phyloP scores from a whole-genome alignment of 2,888 invertebrate genomes.

The Pterostichus madidus region DNA sequence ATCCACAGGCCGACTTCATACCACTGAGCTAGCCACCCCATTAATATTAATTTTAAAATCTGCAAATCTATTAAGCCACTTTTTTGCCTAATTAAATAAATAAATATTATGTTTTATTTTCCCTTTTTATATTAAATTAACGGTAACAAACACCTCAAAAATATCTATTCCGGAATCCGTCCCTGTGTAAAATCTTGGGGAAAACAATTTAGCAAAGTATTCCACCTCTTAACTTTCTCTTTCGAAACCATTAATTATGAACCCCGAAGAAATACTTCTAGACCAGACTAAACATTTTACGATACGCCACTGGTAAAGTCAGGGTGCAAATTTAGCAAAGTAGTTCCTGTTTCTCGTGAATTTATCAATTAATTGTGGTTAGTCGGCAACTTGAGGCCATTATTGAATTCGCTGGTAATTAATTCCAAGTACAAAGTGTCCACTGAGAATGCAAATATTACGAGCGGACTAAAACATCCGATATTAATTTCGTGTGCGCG shows the following conservation, averaged over 20 bases:
- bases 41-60: too few species aligned
- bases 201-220: conserved; percentile 31
- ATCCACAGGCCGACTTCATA: too few species aligned
- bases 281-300: not conserved
- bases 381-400: conserved; percentile 3
- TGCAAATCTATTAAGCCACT: too few species aligned
- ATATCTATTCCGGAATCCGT: not conserved
- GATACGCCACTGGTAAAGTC: not conserved
- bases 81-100: too few species aligned
- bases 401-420: conserved; percentile 40
- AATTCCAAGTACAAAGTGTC: conserved; percentile 37
- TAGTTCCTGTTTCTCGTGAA: conserved; percentile 14
- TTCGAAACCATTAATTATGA: conserved; percentile 8
- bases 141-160: too few species aligned
- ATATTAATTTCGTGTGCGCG: conserved; percentile 18
- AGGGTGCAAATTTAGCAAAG: conserved; percentile 11
- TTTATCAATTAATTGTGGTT: conserved; percentile 44
- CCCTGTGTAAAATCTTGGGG: not conserved
- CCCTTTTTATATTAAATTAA: too few species aligned
- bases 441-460: conserved; percentile 32
- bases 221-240: not conserved
- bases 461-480: not conserved
- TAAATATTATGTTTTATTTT: too few species aligned
- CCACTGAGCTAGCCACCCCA: too few species aligned
- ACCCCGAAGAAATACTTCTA: conserved; percentile 18